These are phyloP conservation scores for Tinamus guttatus DNA, from an alignment of 2,113 vertebrate genomes.

Conservation along the genomic window DNA sequence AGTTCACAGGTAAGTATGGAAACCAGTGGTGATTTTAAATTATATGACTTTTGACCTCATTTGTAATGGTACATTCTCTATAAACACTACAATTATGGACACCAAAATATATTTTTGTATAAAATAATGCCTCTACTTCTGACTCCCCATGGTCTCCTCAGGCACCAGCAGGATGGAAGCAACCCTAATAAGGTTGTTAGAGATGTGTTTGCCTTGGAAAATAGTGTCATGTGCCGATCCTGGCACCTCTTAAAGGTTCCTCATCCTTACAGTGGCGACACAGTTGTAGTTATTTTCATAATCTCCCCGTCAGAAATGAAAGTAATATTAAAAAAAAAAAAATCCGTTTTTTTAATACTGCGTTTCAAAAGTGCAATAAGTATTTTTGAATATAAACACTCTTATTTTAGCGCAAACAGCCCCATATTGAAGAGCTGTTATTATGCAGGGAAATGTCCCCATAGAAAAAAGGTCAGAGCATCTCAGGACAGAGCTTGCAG, in stretches of 20 bases:
- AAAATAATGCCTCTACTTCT: not conserved
- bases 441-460: not conserved
- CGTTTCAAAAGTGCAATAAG: not conserved
- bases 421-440: fast-evolving
- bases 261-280: not conserved
- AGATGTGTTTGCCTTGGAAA: not conserved
- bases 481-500: not conserved
- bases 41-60: not conserved
- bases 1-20: not conserved
- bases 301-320: not conserved
- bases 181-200: not conserved
- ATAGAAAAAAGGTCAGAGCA: not conserved
- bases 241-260: not conserved
- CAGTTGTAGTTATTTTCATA: not conserved
- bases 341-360: not conserved
- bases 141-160: fast-evolving
- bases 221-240: not conserved
- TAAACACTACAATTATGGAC: not conserved
- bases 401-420: not conserved
- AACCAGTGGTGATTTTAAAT: not conserved
- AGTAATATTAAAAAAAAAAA: not conserved
- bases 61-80: not conserved
- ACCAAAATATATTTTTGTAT: fast-evolving
- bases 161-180: not conserved
- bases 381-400: fast-evolving